Conservation (phyloP, 2,888 invertebrate species). For the Himalopsyche anomala region DNA sequence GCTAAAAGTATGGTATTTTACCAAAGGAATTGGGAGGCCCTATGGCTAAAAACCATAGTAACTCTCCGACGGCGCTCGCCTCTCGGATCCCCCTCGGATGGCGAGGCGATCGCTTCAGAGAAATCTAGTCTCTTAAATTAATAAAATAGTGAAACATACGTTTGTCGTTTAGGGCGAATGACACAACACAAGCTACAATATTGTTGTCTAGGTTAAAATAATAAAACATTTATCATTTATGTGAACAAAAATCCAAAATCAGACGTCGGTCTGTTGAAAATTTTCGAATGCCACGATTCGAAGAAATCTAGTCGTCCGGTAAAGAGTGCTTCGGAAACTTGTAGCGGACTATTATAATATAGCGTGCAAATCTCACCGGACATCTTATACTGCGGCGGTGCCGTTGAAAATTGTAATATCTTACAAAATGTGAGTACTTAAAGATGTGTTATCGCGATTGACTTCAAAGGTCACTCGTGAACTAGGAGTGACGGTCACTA, state of each 20-base stretch:
- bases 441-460: conserved; percentile 20
- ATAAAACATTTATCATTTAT: conserved; percentile 34
- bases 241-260: conserved; percentile 11
- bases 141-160: conserved; percentile 44
- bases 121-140: conserved; percentile 56
- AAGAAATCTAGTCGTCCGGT: neutral
- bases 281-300: neutral
- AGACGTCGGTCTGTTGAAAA: conserved; percentile 21
- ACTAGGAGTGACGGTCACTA: neutral
- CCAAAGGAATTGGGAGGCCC: conserved; percentile 68
- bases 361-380: neutral
- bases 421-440: conserved; percentile 36
- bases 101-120: conserved; percentile 56
- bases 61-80: conserved; percentile 52
- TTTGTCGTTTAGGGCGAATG: conserved; percentile 54
- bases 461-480: neutral
- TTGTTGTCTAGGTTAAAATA: conserved; percentile 36
- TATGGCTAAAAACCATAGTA: conserved; percentile 46
- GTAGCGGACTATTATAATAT: neutral
- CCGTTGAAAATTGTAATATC: neutral
- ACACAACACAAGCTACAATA: conserved; percentile 37
- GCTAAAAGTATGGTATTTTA: conserved; percentile 79
- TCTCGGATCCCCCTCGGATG: conserved; percentile 44
- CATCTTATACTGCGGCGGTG: neutral
- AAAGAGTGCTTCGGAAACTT: neutral